Conservation (phyloP, 37 sponge, comb jelly and placozoan species). For the Hexactinellida sp. region DNA sequence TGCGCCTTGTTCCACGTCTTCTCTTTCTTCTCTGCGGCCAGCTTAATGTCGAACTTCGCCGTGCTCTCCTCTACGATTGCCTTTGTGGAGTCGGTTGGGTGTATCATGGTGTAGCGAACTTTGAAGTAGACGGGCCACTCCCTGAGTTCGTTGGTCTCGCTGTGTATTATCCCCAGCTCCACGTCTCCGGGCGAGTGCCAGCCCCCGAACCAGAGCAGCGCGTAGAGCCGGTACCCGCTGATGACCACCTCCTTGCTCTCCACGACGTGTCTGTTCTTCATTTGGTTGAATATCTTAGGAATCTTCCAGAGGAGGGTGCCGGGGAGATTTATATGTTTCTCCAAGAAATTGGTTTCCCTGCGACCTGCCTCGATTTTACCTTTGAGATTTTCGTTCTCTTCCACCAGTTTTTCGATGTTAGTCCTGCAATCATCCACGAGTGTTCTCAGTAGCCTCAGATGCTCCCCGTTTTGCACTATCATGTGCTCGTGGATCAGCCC, state of each 20-base stretch:
- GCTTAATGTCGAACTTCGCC: not conserved
- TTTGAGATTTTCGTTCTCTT: not conserved
- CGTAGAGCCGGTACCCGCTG: not conserved
- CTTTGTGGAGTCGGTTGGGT: not conserved
- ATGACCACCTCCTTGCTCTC: slow-evolving; percentile 1
- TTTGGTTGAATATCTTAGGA: not conserved
- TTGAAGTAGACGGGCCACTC: not conserved
- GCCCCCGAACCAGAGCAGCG: not conserved
- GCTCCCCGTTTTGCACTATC: not conserved
- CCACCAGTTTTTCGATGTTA: not conserved
- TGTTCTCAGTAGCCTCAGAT: not conserved
- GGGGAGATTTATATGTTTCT: not conserved
- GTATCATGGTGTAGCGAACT: not conserved
- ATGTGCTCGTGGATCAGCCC: not conserved
- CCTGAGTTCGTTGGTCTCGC: not conserved
- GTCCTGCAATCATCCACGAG: not conserved
- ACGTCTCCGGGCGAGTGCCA: slow-evolving; percentile 11
- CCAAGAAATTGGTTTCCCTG: not conserved
- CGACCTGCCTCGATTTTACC: not conserved
- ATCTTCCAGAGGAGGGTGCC: not conserved
- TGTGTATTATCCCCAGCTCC: not conserved
- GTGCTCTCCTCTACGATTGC: not conserved
- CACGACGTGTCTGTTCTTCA: not conserved
- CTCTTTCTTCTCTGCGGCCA: not conserved
- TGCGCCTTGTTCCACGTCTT: slow-evolving; percentile 8